phyloP scores from a whole-genome alignment of 2,113 vertebrate genomes.

The Mellivora capensis region DNA sequence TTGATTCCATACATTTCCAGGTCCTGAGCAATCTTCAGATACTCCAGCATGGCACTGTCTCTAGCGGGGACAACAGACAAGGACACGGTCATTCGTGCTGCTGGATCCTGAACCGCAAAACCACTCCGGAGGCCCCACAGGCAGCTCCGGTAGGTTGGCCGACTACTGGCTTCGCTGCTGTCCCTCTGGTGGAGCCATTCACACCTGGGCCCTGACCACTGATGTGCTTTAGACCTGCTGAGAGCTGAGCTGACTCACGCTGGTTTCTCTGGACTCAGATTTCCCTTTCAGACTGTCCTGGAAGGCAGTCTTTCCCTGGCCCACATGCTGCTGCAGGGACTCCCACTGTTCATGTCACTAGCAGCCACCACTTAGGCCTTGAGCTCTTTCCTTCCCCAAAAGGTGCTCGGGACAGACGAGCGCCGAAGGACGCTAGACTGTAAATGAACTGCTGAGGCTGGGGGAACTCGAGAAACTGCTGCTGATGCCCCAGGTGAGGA shows the following conservation, averaged over 20 bases:
- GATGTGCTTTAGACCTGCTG: accelerated
- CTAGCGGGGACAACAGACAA: constrained; percentile 71
- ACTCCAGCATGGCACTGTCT: constrained; percentile 95
- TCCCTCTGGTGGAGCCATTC: not conserved
- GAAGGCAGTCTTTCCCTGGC: no score
- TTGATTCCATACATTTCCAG: constrained; percentile 99
- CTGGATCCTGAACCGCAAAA: accelerated
- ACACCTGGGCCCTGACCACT: accelerated
- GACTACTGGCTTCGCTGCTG: accelerated
- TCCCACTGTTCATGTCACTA: accelerated
- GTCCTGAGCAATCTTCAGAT: constrained; percentile 97
- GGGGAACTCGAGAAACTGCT: accelerated
- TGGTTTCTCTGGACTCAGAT: not conserved
- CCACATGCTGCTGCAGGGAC: not conserved
- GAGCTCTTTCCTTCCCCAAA: not conserved
- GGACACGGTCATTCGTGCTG: accelerated
- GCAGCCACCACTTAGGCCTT: not conserved
- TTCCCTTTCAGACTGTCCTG: accelerated
- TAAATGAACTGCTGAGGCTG: not conserved
- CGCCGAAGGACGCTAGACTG: not conserved
- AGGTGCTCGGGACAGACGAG: not conserved
- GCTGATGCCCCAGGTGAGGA: accelerated
- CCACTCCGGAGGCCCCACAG: accelerated
- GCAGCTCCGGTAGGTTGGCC: accelerated
- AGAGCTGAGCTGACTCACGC: accelerated